phyloP scores from a whole-genome alignment of 2,888 invertebrate genomes.

The Pristionchus mayeri region DNA sequence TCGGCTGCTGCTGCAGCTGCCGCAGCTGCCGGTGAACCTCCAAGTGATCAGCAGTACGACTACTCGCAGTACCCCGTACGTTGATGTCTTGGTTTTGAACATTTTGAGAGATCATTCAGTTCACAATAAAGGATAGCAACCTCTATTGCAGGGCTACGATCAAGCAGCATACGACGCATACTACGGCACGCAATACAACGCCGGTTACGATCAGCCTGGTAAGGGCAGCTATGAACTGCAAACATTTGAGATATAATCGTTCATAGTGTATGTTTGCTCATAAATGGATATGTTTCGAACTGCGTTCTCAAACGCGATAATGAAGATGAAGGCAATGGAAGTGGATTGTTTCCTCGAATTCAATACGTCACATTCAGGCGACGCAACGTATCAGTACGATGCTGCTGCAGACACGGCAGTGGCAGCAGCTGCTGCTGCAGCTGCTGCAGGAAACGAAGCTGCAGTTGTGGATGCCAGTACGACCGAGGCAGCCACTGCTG shows the following conservation, averaged over 20 bases:
- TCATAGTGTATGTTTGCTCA: no score
- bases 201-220: slow-evolving; percentile 48
- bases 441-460: background rate
- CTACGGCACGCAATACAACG: slow-evolving; percentile 51
- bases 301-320: background rate
- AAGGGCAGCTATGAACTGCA: background rate
- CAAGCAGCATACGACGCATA: slow-evolving; percentile 45
- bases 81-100: slow-evolving; percentile 43
- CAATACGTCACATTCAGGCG: background rate
- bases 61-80: slow-evolving; percentile 60
- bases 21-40: background rate
- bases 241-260: no score
- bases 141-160: slow-evolving; percentile 51
- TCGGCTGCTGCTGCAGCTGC: background rate
- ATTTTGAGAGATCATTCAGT: no score
- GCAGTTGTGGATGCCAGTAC: background rate
- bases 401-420: background rate
- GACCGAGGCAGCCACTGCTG: background rate
- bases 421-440: background rate
- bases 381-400: slow-evolving; percentile 39
- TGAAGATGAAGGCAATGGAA: background rate
- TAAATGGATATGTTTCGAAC: background rate
- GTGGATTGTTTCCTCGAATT: background rate
- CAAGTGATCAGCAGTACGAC: slow-evolving; percentile 55
- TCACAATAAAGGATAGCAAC: no score